phyloP scores from a whole-genome alignment of 2,113 vertebrate genomes.

The Calyptomena viridis region DNA sequence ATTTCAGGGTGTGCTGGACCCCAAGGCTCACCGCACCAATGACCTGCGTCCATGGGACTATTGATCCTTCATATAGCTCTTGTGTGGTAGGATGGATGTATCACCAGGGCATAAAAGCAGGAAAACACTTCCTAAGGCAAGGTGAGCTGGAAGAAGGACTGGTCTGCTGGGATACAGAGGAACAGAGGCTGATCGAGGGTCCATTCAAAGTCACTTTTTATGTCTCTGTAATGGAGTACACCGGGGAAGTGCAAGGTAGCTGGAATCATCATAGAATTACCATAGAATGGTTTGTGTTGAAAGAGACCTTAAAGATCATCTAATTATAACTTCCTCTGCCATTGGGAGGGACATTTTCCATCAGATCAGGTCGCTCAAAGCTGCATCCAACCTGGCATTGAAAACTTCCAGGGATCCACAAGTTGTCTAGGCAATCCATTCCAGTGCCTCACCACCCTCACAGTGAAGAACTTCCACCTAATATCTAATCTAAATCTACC shows the following conservation, averaged over 20 bases:
- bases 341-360: background rate
- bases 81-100: background rate
- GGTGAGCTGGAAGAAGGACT: background rate
- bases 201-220: background rate
- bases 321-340: background rate
- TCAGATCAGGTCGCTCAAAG: background rate
- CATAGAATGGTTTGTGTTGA: background rate
- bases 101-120: background rate
- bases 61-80: fast-evolving
- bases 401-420: background rate
- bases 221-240: background rate
- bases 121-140: background rate
- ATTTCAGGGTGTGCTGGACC: background rate
- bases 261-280: too few species aligned
- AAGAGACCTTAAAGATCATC: background rate
- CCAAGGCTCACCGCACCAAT: background rate
- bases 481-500: background rate
- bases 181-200: background rate
- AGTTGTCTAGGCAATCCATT: background rate
- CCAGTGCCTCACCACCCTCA: background rate
- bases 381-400: background rate
- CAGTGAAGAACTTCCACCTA: background rate
- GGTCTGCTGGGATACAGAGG: background rate
- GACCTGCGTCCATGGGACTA: background rate
- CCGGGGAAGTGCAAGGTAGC: fast-evolving